A percentile compares a stretch with the other conserved stretches of the same genome.
These are phyloP conservation scores for Mustela nigripes DNA, from an alignment of 2,113 vertebrate species.

Conservation along the genomic window DNA sequence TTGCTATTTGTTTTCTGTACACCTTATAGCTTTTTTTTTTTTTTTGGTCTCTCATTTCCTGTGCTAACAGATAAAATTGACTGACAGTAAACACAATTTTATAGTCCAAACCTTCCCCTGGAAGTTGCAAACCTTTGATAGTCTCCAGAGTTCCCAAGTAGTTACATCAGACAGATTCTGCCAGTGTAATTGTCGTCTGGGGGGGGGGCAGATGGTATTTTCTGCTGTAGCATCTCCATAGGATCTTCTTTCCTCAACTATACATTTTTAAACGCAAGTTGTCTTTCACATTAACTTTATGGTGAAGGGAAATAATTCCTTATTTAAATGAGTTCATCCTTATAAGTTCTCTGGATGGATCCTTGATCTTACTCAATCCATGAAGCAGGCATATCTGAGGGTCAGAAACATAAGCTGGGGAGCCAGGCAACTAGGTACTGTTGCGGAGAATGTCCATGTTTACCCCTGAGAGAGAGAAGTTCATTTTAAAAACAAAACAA, in stretches of 20 bases:
- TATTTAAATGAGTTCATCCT: constrained; percentile 36
- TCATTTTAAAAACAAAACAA: not conserved
- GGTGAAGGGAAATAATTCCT: constrained; percentile 23
- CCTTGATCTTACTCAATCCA: not conserved
- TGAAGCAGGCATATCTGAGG: not conserved
- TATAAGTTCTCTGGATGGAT: not conserved
- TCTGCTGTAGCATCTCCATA: not conserved
- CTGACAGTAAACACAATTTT: not conserved
- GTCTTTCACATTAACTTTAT: constrained; percentile 15
- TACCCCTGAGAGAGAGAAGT: constrained; percentile 30
- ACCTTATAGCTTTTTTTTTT: not conserved
- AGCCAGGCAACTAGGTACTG: not conserved
- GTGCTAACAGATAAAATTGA: not conserved
- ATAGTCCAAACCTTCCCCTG: not conserved
- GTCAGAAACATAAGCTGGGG: not conserved
- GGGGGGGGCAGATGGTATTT: not conserved
- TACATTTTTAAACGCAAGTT: not conserved
- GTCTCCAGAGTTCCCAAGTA: not conserved
- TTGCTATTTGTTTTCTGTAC: constrained; percentile 27
- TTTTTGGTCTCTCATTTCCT: not conserved
- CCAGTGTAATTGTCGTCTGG: not conserved
- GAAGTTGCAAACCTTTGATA: not conserved
- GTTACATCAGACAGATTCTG: not conserved
- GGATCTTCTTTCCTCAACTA: not conserved
- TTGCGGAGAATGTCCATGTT: not conserved